Evolutionary conservation across 30 jellyfish, hydroid and myxozoan species (phyloP).

Genomic region (Chrysaora quinquecirrha): DNA sequence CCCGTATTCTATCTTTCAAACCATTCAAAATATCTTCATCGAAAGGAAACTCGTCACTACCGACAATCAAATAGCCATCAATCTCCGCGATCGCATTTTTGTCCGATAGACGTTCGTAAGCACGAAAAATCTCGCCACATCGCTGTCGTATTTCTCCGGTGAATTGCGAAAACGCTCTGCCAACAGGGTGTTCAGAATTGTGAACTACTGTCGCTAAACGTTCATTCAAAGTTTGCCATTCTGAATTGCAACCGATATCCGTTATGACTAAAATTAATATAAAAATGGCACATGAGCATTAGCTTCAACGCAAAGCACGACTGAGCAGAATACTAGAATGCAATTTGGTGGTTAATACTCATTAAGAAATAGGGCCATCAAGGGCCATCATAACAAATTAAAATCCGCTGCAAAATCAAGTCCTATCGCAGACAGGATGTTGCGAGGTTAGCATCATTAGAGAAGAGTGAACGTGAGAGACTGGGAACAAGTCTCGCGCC

Average conservation of each 20-base stretch:
- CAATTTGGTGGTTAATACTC: too few relatives aligned
- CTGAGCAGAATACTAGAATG: too few relatives aligned
- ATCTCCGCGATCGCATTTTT: conserved; percentile 35
- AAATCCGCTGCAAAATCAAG: too few relatives aligned
- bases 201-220: conserved; percentile 72
- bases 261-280: conserved; percentile 46
- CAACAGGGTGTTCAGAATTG: conserved; percentile 68
- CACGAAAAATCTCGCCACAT: conserved; percentile 57
- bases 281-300: too few relatives aligned
- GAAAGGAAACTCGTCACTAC: conserved; percentile 43
- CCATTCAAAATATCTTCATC: conserved; percentile 40
- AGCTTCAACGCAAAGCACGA: too few relatives aligned
- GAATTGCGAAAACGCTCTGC: conserved; percentile 49
- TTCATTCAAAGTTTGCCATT: conserved; percentile 90
- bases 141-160: conserved; percentile 25
- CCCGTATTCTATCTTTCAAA: conserved; percentile 24
- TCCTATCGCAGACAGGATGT: too few relatives aligned
- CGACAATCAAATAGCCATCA: conserved; percentile 63
- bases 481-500: too few relatives aligned
- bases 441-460: too few relatives aligned
- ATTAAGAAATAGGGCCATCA: too few relatives aligned
- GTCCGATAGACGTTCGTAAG: conserved; percentile 44
- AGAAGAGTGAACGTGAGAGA: too few relatives aligned
- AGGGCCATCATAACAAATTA: too few relatives aligned
- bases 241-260: conserved; percentile 51